Conservation (phyloP, 1,140 invertebrate species). For the Drusus annulatus region DNA sequence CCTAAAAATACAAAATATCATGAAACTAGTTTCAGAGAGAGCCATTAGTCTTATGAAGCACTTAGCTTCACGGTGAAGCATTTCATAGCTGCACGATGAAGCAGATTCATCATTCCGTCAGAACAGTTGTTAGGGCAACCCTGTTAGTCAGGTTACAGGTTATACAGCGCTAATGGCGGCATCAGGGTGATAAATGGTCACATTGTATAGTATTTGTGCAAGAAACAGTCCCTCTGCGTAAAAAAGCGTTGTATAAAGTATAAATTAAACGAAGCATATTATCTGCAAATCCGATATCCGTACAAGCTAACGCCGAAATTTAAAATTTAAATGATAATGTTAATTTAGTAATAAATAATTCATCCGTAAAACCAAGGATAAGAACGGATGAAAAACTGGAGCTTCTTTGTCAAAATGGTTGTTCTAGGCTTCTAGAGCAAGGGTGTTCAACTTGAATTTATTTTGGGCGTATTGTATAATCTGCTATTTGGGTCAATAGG, state of each 20-base stretch:
- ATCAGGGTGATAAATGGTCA: conserved; percentile 6
- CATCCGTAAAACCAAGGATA: not conserved
- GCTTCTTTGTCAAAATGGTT: no score
- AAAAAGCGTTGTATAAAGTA: not conserved
- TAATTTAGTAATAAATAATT: conserved; percentile 28
- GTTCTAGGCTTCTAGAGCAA: no score
- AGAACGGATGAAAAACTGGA: no score
- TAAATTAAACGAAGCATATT: not conserved
- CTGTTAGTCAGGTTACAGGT: conserved; percentile 1
- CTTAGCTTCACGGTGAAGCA: no score
- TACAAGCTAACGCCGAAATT: not conserved
- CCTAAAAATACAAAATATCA: no score
- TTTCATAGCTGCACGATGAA: no score
- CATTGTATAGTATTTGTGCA: not conserved
- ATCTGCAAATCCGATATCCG: conserved; percentile 2
- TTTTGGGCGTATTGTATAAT: no score
- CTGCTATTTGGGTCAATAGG: no score
- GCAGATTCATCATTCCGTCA: not conserved
- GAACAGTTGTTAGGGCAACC: not conserved
- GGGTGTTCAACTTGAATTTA: no score
- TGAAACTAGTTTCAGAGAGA: not conserved
- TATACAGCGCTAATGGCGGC: conserved; percentile 1
- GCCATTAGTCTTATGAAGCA: conserved; percentile 18
- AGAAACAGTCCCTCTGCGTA: not conserved
- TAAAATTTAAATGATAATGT: conserved; percentile 23